phyloP scores from a whole-genome alignment of 2,888 invertebrate genomes.

The Uloborus plumipes region DNA sequence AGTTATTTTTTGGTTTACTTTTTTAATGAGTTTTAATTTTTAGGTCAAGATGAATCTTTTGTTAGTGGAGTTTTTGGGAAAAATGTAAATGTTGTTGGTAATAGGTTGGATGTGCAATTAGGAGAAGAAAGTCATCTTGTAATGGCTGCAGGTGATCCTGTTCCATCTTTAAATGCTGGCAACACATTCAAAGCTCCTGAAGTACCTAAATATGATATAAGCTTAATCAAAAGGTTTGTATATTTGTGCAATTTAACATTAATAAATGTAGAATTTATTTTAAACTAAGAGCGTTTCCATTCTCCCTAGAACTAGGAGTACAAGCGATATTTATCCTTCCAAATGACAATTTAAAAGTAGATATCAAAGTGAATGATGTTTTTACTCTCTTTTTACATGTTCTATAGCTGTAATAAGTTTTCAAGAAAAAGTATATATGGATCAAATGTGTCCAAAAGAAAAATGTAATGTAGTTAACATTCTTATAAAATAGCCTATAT shows the following conservation, averaged over 20 bases:
- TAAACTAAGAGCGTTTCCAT: too few relatives aligned
- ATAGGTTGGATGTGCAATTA: constrained; percentile 83
- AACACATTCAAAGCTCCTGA: constrained; percentile 39
- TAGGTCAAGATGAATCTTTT: constrained; percentile 67
- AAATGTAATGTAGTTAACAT: too few relatives aligned
- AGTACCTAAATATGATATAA: constrained; percentile 63
- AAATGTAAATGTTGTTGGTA: constrained; percentile 85
- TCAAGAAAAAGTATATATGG: too few relatives aligned
- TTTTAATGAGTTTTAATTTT: not conserved
- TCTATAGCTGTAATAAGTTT: too few relatives aligned
- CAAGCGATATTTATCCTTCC: too few relatives aligned
- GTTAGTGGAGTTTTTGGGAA: constrained; percentile 81
- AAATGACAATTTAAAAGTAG: too few relatives aligned
- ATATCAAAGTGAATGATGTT: too few relatives aligned
- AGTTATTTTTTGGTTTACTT: not conserved
- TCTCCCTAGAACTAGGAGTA: too few relatives aligned
- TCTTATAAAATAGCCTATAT: too few relatives aligned
- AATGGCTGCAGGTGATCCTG: constrained; percentile 23
- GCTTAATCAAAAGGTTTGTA: constrained; percentile 60
- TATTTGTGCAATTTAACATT: not conserved
- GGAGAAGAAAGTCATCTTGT: constrained; percentile 55
- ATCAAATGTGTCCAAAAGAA: too few relatives aligned
- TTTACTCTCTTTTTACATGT: too few relatives aligned
- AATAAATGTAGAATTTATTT: too few relatives aligned
- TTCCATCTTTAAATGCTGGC: constrained; percentile 18